Evolutionary conservation across 2,888 invertebrate genomes (phyloP), one percentile per base, ranked within the genome.

Genomic region (Achlya flavicornis): DNA sequence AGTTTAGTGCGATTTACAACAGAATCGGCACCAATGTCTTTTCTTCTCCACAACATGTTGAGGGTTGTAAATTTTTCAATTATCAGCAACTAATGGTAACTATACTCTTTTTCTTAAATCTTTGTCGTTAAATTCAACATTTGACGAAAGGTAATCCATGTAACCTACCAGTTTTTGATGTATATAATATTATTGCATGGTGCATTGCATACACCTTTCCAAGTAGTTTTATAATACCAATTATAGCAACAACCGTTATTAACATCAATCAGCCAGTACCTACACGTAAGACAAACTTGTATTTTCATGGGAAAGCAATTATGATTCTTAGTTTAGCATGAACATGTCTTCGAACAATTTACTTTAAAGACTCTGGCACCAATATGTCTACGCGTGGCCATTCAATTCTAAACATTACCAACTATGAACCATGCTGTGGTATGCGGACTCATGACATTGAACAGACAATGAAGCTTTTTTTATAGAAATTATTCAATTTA

Each of bases 361-460:
- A 41, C 67, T 68, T 73, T 77, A 66, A 35, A 38, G 65, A 66
- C 63, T 60, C 58, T 66, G 78, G 78, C 77, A 70, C 75, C 80
- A 65, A 65, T 63, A 66, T 64, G 77, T 78, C 79, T 81, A 68
- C 64, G 69, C 66, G 65, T 68, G 70, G 70, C 73, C 70, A 71
- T 78, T 77, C 71, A 75, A 75, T 71, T 66, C 68, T 65, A 64
- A 67, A 67, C 62, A 67, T 19, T 19, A 41, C 16, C 19, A 16
- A 41, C 8, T 19, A n/a, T 53, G 7, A 5, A 12, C 58, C 35
- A 58, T 19, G 41, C 43, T 26, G 5, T 38, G n/a, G 3, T n/a
- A 46, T 46, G 46, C 3, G 41, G 35, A 38, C 38, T 10, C 41
- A 46, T 46, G 46, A n/a, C 46, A 46, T 46, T 46, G 43, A n/a